Percentiles rank a stretch among this genome's conserved stretches.
Conservation (phyloP, 2,888 invertebrate genomes). For the Amphipoea lucens region DNA sequence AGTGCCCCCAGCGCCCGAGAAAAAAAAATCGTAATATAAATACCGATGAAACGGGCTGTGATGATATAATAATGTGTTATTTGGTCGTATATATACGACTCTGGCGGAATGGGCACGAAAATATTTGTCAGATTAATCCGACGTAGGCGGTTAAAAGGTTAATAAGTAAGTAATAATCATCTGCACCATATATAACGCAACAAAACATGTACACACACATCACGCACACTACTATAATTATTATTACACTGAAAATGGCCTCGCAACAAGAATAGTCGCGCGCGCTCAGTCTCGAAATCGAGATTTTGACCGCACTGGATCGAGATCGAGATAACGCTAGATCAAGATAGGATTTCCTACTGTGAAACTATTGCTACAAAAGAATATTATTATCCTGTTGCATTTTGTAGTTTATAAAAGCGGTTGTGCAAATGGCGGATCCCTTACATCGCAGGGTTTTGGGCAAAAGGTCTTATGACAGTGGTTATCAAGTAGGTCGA, state of each 20-base stretch:
- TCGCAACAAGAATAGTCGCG: neutral
- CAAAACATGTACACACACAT: neutral
- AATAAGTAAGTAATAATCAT: too few species aligned
- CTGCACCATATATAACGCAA: neutral
- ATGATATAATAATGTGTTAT: too few species aligned
- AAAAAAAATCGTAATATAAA: too few species aligned
- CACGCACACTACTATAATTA: neutral
- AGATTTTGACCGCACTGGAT: neutral
- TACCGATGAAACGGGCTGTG: too few species aligned
- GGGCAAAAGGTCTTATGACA: slow-evolving; percentile 29
- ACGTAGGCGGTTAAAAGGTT: too few species aligned
- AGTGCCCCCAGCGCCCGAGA: too few species aligned
- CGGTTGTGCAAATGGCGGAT: slow-evolving; percentile 38
- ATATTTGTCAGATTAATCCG: too few species aligned
- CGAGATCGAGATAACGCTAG: neutral
- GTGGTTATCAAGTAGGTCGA: slow-evolving; percentile 5
- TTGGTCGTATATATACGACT: too few species aligned
- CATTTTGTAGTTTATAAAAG: slow-evolving; percentile 55
- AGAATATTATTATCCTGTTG: slow-evolving; percentile 31
- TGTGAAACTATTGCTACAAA: slow-evolving; percentile 24
- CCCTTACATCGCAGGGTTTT: slow-evolving; percentile 5
- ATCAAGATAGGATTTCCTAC: neutral
- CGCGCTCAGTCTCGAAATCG: neutral
- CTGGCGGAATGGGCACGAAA: too few species aligned
- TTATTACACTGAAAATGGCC: neutral